Base-by-base conservation (phyloP, 2,113 vertebrate species). In the Choloepus hoffmanni region DNA sequence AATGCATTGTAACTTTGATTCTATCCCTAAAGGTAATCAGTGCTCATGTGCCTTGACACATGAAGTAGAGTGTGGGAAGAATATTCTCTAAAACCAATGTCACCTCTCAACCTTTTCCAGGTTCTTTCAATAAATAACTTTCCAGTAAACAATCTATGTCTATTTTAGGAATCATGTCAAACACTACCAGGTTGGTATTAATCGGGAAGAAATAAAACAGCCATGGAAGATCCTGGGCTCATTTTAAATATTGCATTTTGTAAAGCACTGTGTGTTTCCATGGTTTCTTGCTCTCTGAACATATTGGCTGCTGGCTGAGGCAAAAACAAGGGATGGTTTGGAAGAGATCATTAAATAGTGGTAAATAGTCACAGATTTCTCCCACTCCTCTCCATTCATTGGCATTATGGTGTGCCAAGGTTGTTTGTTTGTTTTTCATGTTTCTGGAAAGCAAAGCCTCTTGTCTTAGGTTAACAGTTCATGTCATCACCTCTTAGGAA, bases 281-380 rank as follows among this genome's bases (percentile, higher is more conserved):
- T 3, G 1, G 10, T 91, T 89, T 93, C 58, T 94, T 83, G 50
- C 26, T 79, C 30, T 85, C 24, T 78, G 63, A 65, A 62, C 21
- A 68, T 82, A 33, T 18, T 53, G 36, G 30, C 36, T 82, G 6
- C 19, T 76, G 24, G 43, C 18, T 95, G 84, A 93, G 23, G 16
- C 3, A 3, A 73, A 90, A 92, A 74, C 30, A 60, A 94, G 14
- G 16, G 13, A 48, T 82, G 28, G 3, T 68, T 92, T 96, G 88
- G 67, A 91, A 89, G 26, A 93, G 24, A 74, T 92, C 84, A 90
- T 93, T 93, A 95, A 92, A 82, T 92, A 0, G 0, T 65, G 7
- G 70, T 72, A 86, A 95, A 84, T 24, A 92, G 67, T 91, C 53
- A 79, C 28, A 92, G 60, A 92, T 77, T 94, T 76, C 60, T 79